Evolutionary conservation across 2,113 vertebrate species (phyloP), one percentile per base, ranked within the genome.

Genomic region (Silurus asotus): DNA sequence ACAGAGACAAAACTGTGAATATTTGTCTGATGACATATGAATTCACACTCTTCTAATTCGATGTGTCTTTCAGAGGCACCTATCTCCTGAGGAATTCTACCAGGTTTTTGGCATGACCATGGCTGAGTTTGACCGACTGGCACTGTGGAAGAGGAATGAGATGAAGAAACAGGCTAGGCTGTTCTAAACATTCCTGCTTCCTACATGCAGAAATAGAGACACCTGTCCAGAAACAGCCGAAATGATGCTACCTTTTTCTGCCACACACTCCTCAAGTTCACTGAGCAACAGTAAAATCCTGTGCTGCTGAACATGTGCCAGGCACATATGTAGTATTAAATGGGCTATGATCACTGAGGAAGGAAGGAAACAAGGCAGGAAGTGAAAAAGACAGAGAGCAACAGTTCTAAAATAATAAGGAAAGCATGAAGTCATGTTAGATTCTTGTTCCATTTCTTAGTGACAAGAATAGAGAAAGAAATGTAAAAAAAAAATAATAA

Each of bases 141-240:
- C 98, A 86, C 94, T 99, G 92, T 99, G 98, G 98, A 99, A 99
- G 94, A 96, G 96, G 90, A 99, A 99, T 0, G 98, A 99, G 92
- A 93, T 99, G 86, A 99, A 99, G 95, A 99, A 99, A 93, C 97
- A 99, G 89, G 97, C 98, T 37, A 94, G 98, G 91, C 96, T 99
- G 67, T 99, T 99, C 93, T 99, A 95, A 94, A 77, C 9, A 8
- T 15, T 58, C 6, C 15, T 51, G 51, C 6, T 48, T 19, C 45
- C 25, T 69, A 55, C 3, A 77, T 8, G 8, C 48, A 86, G 55
- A 70, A 4, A 62, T 3, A 25, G 28, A 51, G 81, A 56, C 55
- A 69, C 58, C 62, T 59, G 86, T 87, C 81, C 45, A 56, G 58
- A 67, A 70, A 53, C 62, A 84, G 28, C 82, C 49, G 65, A 87